Base-by-base conservation (phyloP, 1,140 invertebrate genomes). In the Acromyrmex charruanus region DNA sequence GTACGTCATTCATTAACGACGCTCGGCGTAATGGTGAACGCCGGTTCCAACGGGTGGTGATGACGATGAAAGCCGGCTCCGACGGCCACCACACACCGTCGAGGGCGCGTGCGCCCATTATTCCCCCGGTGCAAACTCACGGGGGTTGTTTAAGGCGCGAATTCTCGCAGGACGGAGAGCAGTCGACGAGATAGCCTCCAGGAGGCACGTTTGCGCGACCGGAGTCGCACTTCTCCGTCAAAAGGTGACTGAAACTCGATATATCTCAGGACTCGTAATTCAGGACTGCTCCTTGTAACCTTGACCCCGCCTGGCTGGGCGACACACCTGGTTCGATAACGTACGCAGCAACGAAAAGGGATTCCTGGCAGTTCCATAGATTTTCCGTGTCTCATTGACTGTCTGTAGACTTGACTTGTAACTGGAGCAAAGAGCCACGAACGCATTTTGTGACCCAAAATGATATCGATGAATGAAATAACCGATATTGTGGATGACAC, bases 141-240 rank as follows among this genome's bases (percentile, higher is more conserved):
- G 77, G 85, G 81, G 88, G 86, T 88, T 89, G 89, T 91, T 90
- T 88, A 72, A 92, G 75, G 90, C 90, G 92, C 92, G 92, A 92
- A 90, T 91, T 92, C 87, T 31, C 69, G 44, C n/a, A 58, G 63
- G 87, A 80, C 25, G 28, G 61, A 18, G 53, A 55, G 12, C 89
- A 93, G 91, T 94, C 86, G 74, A 87, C 85, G 84, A 77, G 61
- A 28, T 65, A 88, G 72, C 85, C 66, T 74, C 88, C 69, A 77
- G 7, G 35, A 65, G 66, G 71, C 55, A 63, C 35, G 59, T 49
- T 85, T 55, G 85, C 44, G 65, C 49, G 28, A 80, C 7, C n/a
- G 25, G 7, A n/a, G 14, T 63, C 69, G 58, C 14, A 69, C 39
- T 51, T 5, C 16, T 51, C 3, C 55, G 25, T 14, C 39, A 5